phyloP scores from a whole-genome alignment of 2,113 vertebrate genomes.

The Poeciliopsis prolifica region DNA sequence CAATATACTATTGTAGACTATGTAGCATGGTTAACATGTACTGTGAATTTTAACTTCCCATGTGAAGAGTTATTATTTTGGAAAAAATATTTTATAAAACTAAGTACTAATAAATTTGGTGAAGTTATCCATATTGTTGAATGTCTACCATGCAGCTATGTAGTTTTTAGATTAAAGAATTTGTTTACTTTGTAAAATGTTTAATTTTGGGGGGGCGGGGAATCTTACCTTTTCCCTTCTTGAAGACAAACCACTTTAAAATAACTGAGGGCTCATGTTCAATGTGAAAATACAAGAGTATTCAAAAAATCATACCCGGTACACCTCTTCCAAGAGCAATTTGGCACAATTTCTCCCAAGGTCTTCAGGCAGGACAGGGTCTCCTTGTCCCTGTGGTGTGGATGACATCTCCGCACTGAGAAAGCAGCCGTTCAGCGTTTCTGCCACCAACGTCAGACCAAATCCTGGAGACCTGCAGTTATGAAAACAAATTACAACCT shows the following conservation, averaged over 20 bases:
- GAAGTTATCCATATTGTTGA: not conserved
- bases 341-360: slow-evolving; percentile 90
- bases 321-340: slow-evolving; percentile 92
- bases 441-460: slow-evolving; percentile 90
- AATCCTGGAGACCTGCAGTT: slow-evolving; percentile 91
- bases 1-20: not conserved
- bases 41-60: not conserved
- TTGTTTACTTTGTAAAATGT: too few relatives aligned
- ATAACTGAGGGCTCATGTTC: not conserved
- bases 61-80: not conserved
- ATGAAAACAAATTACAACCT: not conserved
- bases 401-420: slow-evolving; percentile 92
- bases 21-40: not conserved
- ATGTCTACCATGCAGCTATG: not conserved
- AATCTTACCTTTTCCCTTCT: not conserved
- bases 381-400: slow-evolving; percentile 90
- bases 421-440: slow-evolving; percentile 88
- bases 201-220: too few relatives aligned
- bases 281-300: not conserved
- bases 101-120: not conserved
- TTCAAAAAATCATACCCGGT: slow-evolving; percentile 82
- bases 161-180: too few relatives aligned
- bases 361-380: slow-evolving; percentile 88
- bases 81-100: not conserved
- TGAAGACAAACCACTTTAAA: not conserved